Percentiles rank a stretch among this genome's conserved stretches.
Conservation (phyloP, 37 sponge, comb jelly and placozoan genomes). For the Geodia barretti region DNA sequence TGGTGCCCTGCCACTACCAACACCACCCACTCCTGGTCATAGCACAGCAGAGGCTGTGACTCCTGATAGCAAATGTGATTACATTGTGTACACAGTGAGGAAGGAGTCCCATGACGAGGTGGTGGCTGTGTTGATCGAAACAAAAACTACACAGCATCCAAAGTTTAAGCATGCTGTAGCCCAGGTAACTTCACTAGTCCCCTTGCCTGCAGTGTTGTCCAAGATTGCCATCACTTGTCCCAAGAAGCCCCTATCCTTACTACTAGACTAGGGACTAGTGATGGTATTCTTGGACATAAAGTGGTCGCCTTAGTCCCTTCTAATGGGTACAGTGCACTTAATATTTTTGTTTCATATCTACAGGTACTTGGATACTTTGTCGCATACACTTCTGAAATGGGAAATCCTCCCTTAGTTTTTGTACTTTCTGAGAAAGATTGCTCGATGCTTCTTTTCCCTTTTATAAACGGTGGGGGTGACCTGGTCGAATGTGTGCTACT, state of each 20-base stretch:
- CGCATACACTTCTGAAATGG: background rate
- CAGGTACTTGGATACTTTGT: background rate
- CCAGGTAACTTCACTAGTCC: background rate
- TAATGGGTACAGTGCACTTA: too few species aligned
- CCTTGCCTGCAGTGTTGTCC: background rate
- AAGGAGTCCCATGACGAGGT: background rate
- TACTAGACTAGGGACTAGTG: too few species aligned
- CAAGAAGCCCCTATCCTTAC: too few species aligned
- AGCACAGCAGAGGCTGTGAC: background rate
- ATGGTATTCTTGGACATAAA: too few species aligned
- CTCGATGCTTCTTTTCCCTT: background rate
- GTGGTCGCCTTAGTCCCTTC: too few species aligned
- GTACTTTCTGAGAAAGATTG: background rate
- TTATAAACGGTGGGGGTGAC: background rate
- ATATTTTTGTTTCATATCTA: background rate
- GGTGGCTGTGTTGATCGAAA: constrained; percentile 10
- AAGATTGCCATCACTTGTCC: too few species aligned
- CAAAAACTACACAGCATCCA: background rate
- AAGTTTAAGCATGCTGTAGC: background rate
- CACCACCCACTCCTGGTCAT: background rate
- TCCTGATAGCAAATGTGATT: constrained; percentile 9
- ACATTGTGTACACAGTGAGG: constrained; percentile 14
- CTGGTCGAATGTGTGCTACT: background rate
- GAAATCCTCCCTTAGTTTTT: background rate
- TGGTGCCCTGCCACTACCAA: too few species aligned